Conservation (phyloP, 2,888 invertebrate genomes). For the Stenolophus ochropezus region DNA sequence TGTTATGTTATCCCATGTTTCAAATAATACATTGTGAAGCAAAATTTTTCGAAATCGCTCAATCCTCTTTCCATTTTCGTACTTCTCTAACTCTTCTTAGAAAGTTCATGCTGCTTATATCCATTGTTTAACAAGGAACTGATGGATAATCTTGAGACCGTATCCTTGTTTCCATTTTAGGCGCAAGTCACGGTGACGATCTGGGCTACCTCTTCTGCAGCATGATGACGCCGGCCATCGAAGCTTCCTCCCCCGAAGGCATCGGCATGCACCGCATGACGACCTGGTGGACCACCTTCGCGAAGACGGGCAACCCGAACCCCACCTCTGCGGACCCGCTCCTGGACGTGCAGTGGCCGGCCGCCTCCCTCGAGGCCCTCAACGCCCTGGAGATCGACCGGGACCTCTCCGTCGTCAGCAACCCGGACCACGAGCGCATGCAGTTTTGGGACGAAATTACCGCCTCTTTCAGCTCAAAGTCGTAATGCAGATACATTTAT, state of each 20-base stretch:
- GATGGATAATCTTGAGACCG: too few species aligned
- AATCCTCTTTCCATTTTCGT: too few species aligned
- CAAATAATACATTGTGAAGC: too few species aligned
- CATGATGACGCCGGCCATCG: slow-evolving; percentile 61
- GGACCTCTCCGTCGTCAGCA: slow-evolving; percentile 64
- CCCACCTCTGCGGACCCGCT: slow-evolving; percentile 56
- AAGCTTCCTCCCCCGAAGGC: slow-evolving; percentile 63
- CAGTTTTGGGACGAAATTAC: slow-evolving; percentile 67
- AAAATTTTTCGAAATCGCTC: too few species aligned
- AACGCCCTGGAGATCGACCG: slow-evolving; percentile 67
- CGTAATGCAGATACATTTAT: too few species aligned
- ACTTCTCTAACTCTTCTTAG: too few species aligned
- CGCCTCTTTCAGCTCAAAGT: not conserved
- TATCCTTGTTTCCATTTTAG: slow-evolving; percentile 61
- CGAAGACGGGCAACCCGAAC: slow-evolving; percentile 66
- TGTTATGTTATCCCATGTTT: not conserved
- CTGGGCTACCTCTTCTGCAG: slow-evolving; percentile 67
- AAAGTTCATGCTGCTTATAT: too few species aligned
- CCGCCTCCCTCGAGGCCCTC: slow-evolving; percentile 63
- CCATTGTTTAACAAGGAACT: too few species aligned
- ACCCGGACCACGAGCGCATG: slow-evolving; percentile 67
- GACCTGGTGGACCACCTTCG: slow-evolving; percentile 67
- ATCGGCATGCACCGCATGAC: slow-evolving; percentile 63
- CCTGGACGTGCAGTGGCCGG: slow-evolving; percentile 66
- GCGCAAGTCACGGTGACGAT: slow-evolving; percentile 67